Evolutionary conservation across 2,797 vertebrate genomes (phyloP).

Genomic region (Florisuga fusca): DNA sequence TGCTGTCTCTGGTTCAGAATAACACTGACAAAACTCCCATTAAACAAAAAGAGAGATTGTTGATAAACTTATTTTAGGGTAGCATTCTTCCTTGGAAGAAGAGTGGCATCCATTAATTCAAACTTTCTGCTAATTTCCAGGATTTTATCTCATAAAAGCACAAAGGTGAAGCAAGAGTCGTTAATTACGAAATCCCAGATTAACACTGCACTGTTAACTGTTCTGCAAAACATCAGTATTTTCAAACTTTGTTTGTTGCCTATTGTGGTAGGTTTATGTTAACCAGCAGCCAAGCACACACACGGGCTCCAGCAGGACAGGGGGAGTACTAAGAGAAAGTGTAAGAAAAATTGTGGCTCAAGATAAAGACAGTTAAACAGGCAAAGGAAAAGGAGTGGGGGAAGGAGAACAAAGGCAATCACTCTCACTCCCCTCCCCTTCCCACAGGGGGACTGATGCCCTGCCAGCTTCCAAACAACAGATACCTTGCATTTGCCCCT

Average conservation of each 20-base stretch:
- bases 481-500: not conserved
- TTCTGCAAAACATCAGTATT: not conserved
- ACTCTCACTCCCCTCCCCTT: not conserved
- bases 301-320: not conserved
- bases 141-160: not conserved
- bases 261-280: not conserved
- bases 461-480: not conserved
- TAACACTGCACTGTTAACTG: not conserved
- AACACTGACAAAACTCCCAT: not conserved
- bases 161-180: rapidly evolving
- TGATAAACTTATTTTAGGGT: not conserved
- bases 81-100: not conserved
- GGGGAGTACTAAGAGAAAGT: not conserved
- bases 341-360: rapidly evolving
- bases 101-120: not conserved
- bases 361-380: not conserved
- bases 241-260: not conserved
- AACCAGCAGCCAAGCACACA: not conserved
- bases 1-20: not conserved
- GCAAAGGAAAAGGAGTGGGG: not conserved
- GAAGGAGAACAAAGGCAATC: not conserved
- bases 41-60: not conserved
- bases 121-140: not conserved
- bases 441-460: not conserved
- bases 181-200: not conserved